Conservation (phyloP, 2,113 vertebrate species). For the Tiliqua scincoides region DNA sequence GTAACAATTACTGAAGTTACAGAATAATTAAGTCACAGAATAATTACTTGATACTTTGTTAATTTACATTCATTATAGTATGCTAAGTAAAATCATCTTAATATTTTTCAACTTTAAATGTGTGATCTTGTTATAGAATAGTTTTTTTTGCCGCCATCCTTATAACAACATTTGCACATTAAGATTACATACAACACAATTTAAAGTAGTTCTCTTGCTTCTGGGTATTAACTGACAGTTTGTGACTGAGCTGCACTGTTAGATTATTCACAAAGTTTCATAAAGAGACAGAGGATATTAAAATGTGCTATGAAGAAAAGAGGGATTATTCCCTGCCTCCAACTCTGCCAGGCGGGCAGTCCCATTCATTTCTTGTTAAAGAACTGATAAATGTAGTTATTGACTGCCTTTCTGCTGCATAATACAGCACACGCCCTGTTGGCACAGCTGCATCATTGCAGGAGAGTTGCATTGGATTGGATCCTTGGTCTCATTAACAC, state of each 20-base stretch:
- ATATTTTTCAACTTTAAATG: background rate
- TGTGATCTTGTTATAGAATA: background rate
- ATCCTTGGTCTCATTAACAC: too few relatives aligned
- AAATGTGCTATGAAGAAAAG: constrained; percentile 6
- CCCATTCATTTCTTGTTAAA: constrained; percentile 11
- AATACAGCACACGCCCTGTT: too few relatives aligned
- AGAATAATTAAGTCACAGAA: background rate
- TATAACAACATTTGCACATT: background rate
- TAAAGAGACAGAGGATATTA: constrained; percentile 22
- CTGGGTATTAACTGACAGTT: constrained; percentile 7
- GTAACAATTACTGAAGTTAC: too few relatives aligned
- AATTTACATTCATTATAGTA: background rate
- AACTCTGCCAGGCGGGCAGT: constrained; percentile 12
- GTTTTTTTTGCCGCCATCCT: background rate
- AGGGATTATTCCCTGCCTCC: background rate
- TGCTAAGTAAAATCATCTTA: background rate
- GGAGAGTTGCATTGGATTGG: background rate
- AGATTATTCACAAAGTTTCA: constrained; percentile 32
- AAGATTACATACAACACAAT: background rate
- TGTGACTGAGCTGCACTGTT: background rate
- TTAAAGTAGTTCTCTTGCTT: background rate
- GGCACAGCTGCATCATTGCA: background rate
- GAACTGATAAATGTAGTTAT: constrained; percentile 1
- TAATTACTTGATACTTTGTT: background rate
- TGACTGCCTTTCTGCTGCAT: too few relatives aligned